Percentiles rank a stretch among this genome's conserved stretches.
These are phyloP conservation scores for Nettapus auritus DNA, from an alignment of 2,113 vertebrate genomes.

Conservation along the genomic window DNA sequence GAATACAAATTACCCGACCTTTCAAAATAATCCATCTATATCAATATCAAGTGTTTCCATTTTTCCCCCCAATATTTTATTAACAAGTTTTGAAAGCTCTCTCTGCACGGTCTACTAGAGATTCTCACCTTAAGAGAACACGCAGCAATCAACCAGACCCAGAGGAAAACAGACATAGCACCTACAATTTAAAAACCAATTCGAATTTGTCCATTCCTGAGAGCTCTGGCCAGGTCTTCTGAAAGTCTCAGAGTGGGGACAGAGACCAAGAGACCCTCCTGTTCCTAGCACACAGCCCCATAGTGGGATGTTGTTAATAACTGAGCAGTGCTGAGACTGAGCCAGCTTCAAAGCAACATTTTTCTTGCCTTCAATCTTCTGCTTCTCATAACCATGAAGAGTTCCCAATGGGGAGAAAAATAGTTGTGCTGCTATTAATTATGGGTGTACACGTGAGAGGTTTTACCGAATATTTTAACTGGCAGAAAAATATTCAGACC, in stretches of 20 bases:
- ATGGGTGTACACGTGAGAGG: not conserved
- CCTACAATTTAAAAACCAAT: not conserved
- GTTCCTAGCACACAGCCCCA: not conserved
- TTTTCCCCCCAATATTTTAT: not conserved
- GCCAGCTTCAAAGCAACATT: constrained; percentile 2
- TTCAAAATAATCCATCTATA: not conserved
- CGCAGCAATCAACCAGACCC: not conserved
- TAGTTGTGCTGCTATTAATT: constrained; percentile 15
- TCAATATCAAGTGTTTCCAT: not conserved
- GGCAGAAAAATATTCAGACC: constrained; percentile 43
- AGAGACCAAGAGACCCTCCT: not conserved
- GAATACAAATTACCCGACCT: not conserved
- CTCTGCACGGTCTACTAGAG: not conserved
- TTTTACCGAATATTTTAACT: constrained; percentile 59
- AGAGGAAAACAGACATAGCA: not conserved
- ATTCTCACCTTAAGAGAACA: not conserved
- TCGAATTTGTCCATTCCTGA: not conserved
- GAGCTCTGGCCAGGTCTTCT: not conserved
- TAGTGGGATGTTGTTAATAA: rapidly evolving
- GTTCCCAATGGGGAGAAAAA: constrained; percentile 21
- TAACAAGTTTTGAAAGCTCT: not conserved
- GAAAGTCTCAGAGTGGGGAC: not conserved
- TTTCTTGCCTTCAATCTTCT: constrained; percentile 13
- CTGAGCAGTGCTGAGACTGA: not conserved
- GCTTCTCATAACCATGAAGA: not conserved